Conservation (phyloP, 2,888 invertebrate species). For the Camptogramma bilineatum region DNA sequence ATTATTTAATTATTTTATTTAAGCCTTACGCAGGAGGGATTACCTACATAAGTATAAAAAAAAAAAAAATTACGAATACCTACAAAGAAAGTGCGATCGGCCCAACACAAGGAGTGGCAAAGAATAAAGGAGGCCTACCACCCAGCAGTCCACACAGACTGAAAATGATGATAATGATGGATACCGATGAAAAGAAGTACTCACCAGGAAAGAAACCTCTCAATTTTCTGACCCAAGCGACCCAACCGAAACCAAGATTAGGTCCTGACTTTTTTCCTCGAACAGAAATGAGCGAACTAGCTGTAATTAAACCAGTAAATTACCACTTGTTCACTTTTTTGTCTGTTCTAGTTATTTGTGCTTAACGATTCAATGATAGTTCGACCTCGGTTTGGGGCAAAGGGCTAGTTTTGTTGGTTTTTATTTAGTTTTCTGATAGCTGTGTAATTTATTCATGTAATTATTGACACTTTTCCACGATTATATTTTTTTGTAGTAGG, state of each 20-base stretch:
- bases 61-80: too few species aligned
- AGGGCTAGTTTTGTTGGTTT: not conserved
- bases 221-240: not conserved
- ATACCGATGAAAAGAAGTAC: too few species aligned
- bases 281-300: constrained; percentile 12
- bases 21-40: too few species aligned
- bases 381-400: constrained; percentile 3
- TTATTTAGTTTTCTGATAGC: not conserved
- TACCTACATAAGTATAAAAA: too few species aligned
- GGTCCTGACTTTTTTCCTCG: constrained; percentile 1
- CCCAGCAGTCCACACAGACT: too few species aligned
- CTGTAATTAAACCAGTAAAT: constrained; percentile 23
- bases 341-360: constrained; percentile 16
- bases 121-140: too few species aligned
- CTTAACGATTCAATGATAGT: constrained; percentile 22
- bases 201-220: not conserved
- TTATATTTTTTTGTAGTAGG: too few species aligned
- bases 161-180: too few species aligned
- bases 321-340: constrained; percentile 19
- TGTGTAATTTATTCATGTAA: not conserved
- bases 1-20: too few species aligned
- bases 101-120: too few species aligned
- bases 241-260: too few species aligned
- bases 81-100: too few species aligned
- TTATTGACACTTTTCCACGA: not conserved